Conservation (phyloP, 2,888 invertebrate genomes). For the Pachydiplax longipennis region DNA sequence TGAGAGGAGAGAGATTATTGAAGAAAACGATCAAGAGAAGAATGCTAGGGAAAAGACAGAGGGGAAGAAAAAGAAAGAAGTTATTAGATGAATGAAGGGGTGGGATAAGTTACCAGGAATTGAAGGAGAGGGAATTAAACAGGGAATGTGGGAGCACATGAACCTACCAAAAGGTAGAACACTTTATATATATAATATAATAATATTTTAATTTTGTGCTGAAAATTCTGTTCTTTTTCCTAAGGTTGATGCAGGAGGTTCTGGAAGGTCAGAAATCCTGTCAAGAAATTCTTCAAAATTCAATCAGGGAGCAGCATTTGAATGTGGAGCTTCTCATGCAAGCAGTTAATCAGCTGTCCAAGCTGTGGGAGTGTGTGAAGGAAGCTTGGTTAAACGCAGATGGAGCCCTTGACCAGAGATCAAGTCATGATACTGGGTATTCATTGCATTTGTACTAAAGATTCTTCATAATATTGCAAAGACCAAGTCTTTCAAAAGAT, state of each 20-base stretch:
- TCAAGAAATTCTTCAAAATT: slow-evolving; percentile 72
- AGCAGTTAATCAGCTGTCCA: slow-evolving; percentile 57
- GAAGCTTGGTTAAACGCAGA: slow-evolving; percentile 28
- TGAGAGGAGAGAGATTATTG: no score
- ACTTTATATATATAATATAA: no score
- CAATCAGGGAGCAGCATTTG: slow-evolving; percentile 73
- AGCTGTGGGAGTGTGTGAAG: slow-evolving; percentile 46
- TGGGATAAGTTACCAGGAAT: no score
- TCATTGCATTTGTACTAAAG: background rate
- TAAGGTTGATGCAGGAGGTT: slow-evolving; percentile 75
- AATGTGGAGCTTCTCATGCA: slow-evolving; percentile 68
- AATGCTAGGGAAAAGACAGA: no score
- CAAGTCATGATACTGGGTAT: slow-evolving; percentile 53
- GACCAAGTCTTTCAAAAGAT: no score
- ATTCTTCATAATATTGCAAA: no score
- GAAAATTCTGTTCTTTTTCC: slow-evolving; percentile 49
- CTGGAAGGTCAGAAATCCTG: slow-evolving; percentile 78
- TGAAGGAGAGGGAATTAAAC: no score
- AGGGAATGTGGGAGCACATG: no score
- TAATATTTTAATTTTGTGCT: background rate
- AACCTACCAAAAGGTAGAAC: no score
- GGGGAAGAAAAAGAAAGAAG: no score
- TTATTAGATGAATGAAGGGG: no score
- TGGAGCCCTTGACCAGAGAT: slow-evolving; percentile 51
- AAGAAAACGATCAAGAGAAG: no score